Evolutionary conservation across 2,797 vertebrate genomes (phyloP).

Genomic region (Astyanax mexicanus): DNA sequence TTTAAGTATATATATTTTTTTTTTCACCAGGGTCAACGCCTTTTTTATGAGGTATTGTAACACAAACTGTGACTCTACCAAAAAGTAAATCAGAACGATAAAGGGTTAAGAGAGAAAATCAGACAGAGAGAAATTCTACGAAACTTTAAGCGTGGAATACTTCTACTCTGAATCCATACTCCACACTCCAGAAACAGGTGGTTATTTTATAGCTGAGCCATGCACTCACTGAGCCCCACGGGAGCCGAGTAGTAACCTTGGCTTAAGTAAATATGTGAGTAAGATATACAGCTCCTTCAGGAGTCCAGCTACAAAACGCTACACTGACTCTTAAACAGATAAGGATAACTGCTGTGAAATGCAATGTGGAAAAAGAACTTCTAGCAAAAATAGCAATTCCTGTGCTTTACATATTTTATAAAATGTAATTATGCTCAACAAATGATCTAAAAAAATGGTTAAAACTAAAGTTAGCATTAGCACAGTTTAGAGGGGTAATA

Average conservation of each 20-base stretch:
- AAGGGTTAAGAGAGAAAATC: no score
- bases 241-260: constrained; percentile 9
- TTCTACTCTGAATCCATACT: background rate
- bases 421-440: background rate
- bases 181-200: background rate
- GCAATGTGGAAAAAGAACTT: background rate
- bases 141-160: background rate
- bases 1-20: no score
- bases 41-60: no score
- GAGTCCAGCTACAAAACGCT: constrained; percentile 56
- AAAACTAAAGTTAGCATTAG: no score
- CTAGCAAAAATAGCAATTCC: no score
- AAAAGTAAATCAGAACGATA: no score
- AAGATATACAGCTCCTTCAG: constrained; percentile 47
- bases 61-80: no score
- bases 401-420: background rate
- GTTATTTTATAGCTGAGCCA: constrained; percentile 14
- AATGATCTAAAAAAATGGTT: background rate
- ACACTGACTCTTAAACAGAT: constrained; percentile 25
- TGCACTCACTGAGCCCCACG: background rate
- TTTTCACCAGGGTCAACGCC: no score
- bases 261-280: constrained; percentile 53
- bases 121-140: background rate
- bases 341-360: constrained; percentile 30
- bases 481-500: background rate